A percentile compares a stretch with the other conserved stretches of the same genome.
phyloP scores from a whole-genome alignment of 2,113 vertebrate species.

The Sinocyclocheilus anophthalmus region DNA sequence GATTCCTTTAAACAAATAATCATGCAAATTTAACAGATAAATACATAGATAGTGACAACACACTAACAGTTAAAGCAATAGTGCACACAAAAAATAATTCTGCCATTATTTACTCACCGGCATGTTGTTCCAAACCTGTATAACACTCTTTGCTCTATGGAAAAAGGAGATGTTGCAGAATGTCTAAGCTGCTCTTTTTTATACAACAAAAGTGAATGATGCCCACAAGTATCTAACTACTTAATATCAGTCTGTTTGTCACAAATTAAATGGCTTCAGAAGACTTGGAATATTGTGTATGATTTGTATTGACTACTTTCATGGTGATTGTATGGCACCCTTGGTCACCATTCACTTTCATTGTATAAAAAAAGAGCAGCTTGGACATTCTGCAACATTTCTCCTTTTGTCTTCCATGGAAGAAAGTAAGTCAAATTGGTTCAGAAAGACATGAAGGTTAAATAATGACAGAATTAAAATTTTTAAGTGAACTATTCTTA shows the following conservation, averaged over 20 bases:
- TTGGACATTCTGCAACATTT: neutral
- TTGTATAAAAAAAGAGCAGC: neutral
- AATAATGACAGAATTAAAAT: neutral
- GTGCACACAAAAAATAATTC: neutral
- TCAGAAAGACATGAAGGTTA: neutral
- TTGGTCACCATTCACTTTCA: neutral
- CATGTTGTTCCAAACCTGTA: neutral
- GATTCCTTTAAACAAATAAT: neutral
- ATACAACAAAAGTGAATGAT: too few species aligned
- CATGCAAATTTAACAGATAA: conserved; percentile 4
- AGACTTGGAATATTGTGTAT: neutral
- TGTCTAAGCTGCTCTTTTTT: neutral
- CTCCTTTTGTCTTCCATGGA: neutral
- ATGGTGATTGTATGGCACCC: too few species aligned
- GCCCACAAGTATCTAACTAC: too few species aligned
- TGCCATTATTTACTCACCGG: neutral
- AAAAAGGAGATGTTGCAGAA: too few species aligned
- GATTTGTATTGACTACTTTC: neutral
- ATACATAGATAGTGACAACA: neutral
- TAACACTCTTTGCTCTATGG: too few species aligned
- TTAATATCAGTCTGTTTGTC: neutral
- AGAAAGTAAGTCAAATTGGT: neutral
- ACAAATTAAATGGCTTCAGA: neutral
- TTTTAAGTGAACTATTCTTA: neutral
- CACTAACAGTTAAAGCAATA: neutral